These are phyloP conservation scores for Amphipoea lucens DNA, from an alignment of 2,888 invertebrate species.

Conservation along the genomic window DNA sequence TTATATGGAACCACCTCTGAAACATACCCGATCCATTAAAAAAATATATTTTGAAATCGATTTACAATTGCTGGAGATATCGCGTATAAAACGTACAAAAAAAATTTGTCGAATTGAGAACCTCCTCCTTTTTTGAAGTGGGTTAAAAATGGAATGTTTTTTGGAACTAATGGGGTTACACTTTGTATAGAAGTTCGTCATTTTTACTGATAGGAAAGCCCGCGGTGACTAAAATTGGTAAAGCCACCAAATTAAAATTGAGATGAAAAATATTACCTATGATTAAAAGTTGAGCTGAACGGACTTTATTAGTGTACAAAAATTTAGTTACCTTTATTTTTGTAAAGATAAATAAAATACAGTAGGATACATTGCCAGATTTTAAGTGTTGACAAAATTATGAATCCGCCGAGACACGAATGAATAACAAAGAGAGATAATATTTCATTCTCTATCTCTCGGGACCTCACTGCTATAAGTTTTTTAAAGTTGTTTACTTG, in stretches of 20 bases:
- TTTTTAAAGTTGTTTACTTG: conserved; percentile 46
- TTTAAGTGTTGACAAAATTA: conserved; percentile 63
- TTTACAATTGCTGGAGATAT: too few relatives aligned
- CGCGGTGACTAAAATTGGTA: not conserved
- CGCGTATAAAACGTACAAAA: too few relatives aligned
- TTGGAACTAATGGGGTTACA: not conserved
- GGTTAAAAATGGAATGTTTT: too few relatives aligned
- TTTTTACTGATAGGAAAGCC: not conserved
- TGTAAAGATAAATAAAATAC: conserved; percentile 29
- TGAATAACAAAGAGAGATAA: conserved; percentile 60
- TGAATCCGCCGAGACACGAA: conserved; percentile 55
- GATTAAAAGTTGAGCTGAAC: not conserved
- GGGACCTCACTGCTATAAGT: conserved; percentile 43
- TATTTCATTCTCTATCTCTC: conserved; percentile 55
- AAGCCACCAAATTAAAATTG: not conserved
- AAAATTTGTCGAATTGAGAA: too few relatives aligned
- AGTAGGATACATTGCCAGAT: conserved; percentile 36
- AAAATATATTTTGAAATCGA: too few relatives aligned
- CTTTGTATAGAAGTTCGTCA: not conserved
- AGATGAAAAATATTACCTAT: not conserved
- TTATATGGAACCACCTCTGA: too few relatives aligned
- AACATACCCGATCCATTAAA: too few relatives aligned
- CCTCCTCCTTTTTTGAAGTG: too few relatives aligned
- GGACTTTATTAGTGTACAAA: not conserved
- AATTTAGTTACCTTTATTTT: conserved; percentile 23